Percentiles rank a stretch among this genome's conserved stretches.
phyloP scores from a whole-genome alignment of 2,797 vertebrate genomes.

The Notolabrus celidotus region DNA sequence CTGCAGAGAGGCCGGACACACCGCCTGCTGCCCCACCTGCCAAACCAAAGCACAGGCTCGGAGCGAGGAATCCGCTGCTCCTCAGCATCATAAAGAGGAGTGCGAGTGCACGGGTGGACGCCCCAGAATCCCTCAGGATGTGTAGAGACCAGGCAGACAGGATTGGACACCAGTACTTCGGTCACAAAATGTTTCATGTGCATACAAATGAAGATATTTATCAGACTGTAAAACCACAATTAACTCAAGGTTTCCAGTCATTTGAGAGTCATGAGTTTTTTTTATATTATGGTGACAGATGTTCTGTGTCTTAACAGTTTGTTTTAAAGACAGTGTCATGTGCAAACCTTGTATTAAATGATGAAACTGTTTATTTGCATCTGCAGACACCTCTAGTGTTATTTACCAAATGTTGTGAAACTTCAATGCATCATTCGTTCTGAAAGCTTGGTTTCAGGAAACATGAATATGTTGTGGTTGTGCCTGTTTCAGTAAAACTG shows the following conservation, averaged over 20 bases:
- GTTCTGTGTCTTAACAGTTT: not conserved
- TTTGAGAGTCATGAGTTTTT: slow-evolving; percentile 18
- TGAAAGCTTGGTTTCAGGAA: not conserved
- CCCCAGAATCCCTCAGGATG: slow-evolving; percentile 89
- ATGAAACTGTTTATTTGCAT: no score
- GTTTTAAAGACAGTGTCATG: not conserved
- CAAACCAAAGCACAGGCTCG: slow-evolving; percentile 84
- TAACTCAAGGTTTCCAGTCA: not conserved
- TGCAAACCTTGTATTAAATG: no score
- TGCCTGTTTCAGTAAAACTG: not conserved
- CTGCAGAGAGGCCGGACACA: slow-evolving; percentile 87
- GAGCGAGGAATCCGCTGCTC: not conserved
- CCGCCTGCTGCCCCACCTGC: slow-evolving; percentile 92
- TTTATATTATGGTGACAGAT: not conserved
- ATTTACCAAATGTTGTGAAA: no score
- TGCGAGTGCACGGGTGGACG: slow-evolving; percentile 93
- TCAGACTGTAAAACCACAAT: not conserved
- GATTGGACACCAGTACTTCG: not conserved
- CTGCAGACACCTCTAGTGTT: no score
- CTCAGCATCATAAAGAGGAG: slow-evolving; percentile 86
- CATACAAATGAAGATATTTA: not conserved
- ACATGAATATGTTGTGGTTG: not conserved
- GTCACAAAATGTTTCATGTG: not conserved
- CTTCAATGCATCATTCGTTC: not conserved
- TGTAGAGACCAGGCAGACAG: not conserved